phyloP scores from a whole-genome alignment of 2,113 vertebrate genomes.

The Hemibagrus wyckioides region DNA sequence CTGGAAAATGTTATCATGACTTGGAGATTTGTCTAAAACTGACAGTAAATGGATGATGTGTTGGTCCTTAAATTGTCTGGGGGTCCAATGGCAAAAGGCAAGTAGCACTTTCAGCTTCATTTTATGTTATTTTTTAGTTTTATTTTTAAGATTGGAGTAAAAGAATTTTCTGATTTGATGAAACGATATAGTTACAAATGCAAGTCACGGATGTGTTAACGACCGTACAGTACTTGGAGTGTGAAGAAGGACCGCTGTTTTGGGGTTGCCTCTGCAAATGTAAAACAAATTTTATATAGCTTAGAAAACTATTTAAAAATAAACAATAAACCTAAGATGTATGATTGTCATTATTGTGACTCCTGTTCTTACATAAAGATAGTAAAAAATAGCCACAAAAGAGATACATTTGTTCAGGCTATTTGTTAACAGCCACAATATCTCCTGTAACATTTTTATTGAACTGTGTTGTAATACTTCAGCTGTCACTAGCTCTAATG shows the following conservation, averaged over 20 bases:
- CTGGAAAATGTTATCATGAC: slow-evolving; percentile 16
- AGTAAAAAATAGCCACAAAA: not conserved
- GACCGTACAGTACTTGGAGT: not conserved
- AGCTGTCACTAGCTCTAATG: not conserved
- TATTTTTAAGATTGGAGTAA: not conserved
- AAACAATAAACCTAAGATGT: not conserved
- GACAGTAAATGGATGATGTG: not conserved
- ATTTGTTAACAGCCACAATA: not conserved
- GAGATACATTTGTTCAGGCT: not conserved
- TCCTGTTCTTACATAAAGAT: not conserved
- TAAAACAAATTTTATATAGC: not conserved
- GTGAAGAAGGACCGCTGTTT: not conserved
- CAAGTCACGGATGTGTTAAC: not conserved
- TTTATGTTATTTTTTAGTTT: not conserved
- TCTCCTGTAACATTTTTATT: not conserved
- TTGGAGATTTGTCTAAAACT: slow-evolving; percentile 9
- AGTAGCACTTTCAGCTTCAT: not conserved
- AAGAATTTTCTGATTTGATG: not conserved
- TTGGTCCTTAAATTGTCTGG: not conserved
- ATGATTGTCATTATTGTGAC: not conserved
- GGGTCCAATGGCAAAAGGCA: not conserved
- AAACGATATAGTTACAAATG: not conserved
- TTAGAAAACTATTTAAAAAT: not conserved
- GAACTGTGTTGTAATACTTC: not conserved
- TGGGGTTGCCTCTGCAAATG: not conserved